Evolutionary conservation across 2,888 invertebrate species (phyloP).

Genomic region (Phyto melanocephala): DNA sequence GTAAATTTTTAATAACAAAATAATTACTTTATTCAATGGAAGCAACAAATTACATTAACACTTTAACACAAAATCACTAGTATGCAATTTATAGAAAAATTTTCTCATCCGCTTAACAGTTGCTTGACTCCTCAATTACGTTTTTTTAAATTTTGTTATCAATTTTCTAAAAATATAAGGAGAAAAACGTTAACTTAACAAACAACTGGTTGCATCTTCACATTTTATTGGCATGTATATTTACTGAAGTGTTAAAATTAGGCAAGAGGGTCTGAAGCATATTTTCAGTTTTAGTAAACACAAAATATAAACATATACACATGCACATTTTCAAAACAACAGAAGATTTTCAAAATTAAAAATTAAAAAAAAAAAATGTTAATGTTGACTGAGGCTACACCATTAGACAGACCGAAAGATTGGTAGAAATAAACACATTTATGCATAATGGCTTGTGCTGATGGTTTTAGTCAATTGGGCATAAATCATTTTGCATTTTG

Average conservation of each 20-base stretch:
- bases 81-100: background rate
- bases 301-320: background rate
- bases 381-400: slow-evolving; percentile 19
- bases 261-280: slow-evolving; percentile 5
- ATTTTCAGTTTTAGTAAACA: background rate
- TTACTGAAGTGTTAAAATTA: slow-evolving; percentile 56
- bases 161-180: background rate
- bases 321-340: background rate
- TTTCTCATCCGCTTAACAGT: background rate
- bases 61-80: slow-evolving; percentile 21
- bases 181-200: background rate
- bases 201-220: slow-evolving; percentile 36
- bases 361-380: slow-evolving; percentile 11
- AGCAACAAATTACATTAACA: slow-evolving; percentile 17
- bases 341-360: background rate
- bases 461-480: slow-evolving; percentile 54
- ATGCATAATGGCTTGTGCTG: slow-evolving; percentile 50
- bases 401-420: background rate
- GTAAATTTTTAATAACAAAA: slow-evolving; percentile 12
- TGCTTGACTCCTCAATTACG: background rate
- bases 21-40: slow-evolving; percentile 19
- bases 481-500: slow-evolving; percentile 49
- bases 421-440: background rate
- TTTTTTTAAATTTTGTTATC: background rate
- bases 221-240: slow-evolving; percentile 47